Conservation (phyloP, 37 sponge, comb jelly and placozoan species). For the Spongilla lacustris region DNA sequence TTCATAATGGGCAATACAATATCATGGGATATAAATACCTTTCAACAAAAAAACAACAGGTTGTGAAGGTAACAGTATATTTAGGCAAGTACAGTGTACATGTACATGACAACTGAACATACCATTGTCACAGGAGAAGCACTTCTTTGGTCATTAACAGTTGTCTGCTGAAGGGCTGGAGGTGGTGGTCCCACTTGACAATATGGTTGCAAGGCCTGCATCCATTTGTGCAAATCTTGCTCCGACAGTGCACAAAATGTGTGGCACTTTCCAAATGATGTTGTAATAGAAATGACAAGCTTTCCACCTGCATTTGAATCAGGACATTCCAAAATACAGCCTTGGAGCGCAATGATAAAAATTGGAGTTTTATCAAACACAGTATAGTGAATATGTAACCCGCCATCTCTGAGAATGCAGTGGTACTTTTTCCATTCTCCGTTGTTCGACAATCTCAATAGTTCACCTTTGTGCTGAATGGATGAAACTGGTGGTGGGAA, state of each 20-base stretch:
- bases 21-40: too few species aligned
- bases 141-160: background rate
- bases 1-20: too few species aligned
- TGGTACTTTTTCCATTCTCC: constrained; percentile 63
- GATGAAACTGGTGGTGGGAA: background rate
- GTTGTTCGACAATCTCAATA: constrained; percentile 50
- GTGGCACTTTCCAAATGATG: constrained; percentile 29
- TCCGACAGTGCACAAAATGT: constrained; percentile 50
- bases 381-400: constrained; percentile 31
- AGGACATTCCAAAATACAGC: constrained; percentile 30
- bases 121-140: constrained; percentile 13
- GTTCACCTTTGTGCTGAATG: constrained; percentile 30
- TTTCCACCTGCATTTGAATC: too few species aligned
- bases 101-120: background rate
- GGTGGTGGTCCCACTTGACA: constrained; percentile 1
- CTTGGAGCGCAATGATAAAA: constrained; percentile 31
- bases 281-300: background rate
- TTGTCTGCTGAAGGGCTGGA: background rate
- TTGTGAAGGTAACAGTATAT: too few species aligned
- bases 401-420: constrained; percentile 46
- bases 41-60: too few species aligned
- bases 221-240: constrained; percentile 52
- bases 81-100: background rate
- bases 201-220: constrained; percentile 27
- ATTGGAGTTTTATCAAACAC: constrained; percentile 42